Percentiles rank a stretch among this genome's conserved stretches.
phyloP scores from a whole-genome alignment of 2,113 vertebrate genomes.

The Gymnorhina tibicen region DNA sequence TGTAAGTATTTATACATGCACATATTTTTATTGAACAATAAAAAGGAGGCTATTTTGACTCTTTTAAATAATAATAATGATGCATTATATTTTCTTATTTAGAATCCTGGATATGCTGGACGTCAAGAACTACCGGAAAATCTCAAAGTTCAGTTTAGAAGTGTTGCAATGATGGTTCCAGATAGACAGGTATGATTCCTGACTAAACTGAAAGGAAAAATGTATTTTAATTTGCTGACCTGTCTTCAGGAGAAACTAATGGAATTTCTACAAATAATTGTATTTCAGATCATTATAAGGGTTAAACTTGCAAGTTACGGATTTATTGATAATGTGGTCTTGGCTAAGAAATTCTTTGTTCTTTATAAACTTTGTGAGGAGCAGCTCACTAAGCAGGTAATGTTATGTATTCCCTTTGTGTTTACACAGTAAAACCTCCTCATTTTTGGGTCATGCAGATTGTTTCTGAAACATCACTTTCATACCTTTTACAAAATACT shows the following conservation, averaged over 20 bases:
- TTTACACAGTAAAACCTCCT: neutral
- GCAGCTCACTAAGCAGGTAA: conserved; percentile 89
- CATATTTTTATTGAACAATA: neutral
- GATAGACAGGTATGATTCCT: conserved; percentile 79
- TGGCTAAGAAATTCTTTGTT: conserved; percentile 87
- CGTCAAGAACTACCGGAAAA: conserved; percentile 91
- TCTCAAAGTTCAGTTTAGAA: conserved; percentile 85
- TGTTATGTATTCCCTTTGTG: neutral
- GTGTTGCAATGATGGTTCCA: conserved; percentile 90
- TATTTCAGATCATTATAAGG: conserved; percentile 87
- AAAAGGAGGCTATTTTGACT: neutral
- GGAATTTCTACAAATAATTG: neutral
- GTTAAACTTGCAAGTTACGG: conserved; percentile 89
- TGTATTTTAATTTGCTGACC: neutral
- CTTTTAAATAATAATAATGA: neutral
- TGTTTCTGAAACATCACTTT: neutral
- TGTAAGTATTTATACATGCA: neutral
- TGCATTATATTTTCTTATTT: neutral
- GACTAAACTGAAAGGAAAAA: neutral
- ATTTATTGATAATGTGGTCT: conserved; percentile 82
- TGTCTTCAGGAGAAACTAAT: neutral
- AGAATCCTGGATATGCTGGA: conserved; percentile 91
- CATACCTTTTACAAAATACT: neutral
- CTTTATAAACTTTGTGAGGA: conserved; percentile 90
- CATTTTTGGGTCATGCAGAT: neutral